Conservation (phyloP, 2,888 invertebrate species). For the Scrobipalpa costella region DNA sequence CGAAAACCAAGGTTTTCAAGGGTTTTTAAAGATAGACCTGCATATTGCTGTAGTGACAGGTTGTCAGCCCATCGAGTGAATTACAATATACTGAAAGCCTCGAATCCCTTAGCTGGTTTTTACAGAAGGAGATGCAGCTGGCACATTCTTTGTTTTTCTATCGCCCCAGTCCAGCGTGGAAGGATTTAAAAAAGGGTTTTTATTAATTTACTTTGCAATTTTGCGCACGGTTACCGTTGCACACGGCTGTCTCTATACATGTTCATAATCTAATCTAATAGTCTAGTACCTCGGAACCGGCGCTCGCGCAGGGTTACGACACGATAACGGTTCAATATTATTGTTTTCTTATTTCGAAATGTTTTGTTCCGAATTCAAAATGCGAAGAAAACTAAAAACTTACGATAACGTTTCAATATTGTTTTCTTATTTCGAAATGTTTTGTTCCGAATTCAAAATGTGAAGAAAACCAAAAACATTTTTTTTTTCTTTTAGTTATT, state of each 20-base stretch:
- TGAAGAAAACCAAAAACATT: background rate
- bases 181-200: too few species aligned
- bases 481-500: too few species aligned
- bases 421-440: background rate
- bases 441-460: background rate
- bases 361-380: background rate
- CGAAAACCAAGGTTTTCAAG: too few species aligned
- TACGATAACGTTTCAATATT: background rate
- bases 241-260: background rate
- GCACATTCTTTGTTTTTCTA: too few species aligned
- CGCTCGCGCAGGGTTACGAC: background rate
- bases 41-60: too few species aligned
- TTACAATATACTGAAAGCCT: too few species aligned
- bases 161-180: too few species aligned
- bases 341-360: background rate
- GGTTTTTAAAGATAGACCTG: too few species aligned
- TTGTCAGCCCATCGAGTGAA: too few species aligned
- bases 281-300: background rate
- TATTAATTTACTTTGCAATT: background rate
- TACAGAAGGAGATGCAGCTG: too few species aligned
- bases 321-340: constrained; percentile 1
- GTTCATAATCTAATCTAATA: background rate
- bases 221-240: background rate
- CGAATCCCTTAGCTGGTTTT: too few species aligned
- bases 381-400: background rate